Base-by-base conservation (phyloP, 1,140 invertebrate genomes). In the Cherax quadricarinatus region DNA sequence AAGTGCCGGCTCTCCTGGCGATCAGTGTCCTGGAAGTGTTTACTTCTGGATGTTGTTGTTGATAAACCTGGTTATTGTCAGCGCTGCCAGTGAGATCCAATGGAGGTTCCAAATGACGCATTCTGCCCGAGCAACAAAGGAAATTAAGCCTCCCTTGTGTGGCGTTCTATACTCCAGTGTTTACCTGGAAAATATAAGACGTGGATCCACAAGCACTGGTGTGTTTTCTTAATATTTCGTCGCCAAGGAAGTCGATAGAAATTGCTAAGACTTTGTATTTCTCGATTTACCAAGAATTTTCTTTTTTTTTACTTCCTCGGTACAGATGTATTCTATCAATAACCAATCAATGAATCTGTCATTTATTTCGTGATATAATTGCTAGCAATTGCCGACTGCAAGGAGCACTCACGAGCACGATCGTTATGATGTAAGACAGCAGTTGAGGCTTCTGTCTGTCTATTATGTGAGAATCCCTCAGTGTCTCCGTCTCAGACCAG, bases 141-240 rank as follows among this genome's bases (percentile, higher is more conserved):
- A 88, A 88, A 88, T 88, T 88, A 88, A 88, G 86, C 51, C 86
- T 41, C 86, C 86, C 86, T 88, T 88, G 86, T 88, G 86, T 60
- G 78, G n/a, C 75, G 73, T n/a, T 88, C 86, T 88, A 80, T 88
- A 79, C 86, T 80, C 60, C n/a, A 30, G 78, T 88, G 86, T 88
- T 88, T 80, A 88, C 75, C 51, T 57, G 86, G 86, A 80, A 88
- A 88, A 88, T 88, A 88, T 88, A 79, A 88, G 51, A 49, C 30
- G 24, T 57, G 30, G 51, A 48, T 80, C 78, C 86, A 80, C 49
- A 88, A 41, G 9, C 51, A 14, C 75, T 18, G 75, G 51, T 18
- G 53, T 4, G 30, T 78, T 88, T 88, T 88, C 86, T 79, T 88
- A 88, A 79, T 88, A 80, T 62, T 88, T 88, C 86, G 86, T 60